Evolutionary conservation across 2,888 invertebrate genomes (phyloP), one percentile per base, ranked within the genome.

Genomic region (Panorpa germanica): DNA sequence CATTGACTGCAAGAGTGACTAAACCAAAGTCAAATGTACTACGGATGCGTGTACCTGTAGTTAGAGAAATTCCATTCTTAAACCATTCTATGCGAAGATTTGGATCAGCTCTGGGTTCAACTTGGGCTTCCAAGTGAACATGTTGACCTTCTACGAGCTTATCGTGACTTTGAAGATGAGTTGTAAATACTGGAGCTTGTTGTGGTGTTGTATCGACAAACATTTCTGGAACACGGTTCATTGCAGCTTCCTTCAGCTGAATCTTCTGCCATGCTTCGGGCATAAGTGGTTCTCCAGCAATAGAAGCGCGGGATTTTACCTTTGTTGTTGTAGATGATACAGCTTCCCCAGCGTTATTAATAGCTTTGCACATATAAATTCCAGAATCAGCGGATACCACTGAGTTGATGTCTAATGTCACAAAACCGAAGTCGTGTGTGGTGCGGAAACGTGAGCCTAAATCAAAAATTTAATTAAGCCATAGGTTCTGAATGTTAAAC

Each of bases 1-100:
- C 75, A 46, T 85, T 82, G 35, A 93, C 77, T 10, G 90, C 85
- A 16, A 93, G 55, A 0, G 90, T 85, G 0, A 96, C 95, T 35
- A 91, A 66, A 27, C 96, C 96, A 54, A 98, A 96, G 51, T 98
- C 96, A 47, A 95, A 88, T 15, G 88, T 83, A 41, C 90, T 90
- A 47, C 85, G 77, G 37, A 93, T 66, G 41, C 95, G 70, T 19
- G 91, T 78, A 40, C 85, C 86, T 35, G 82, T 83, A 34, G 81
- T 80, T 11, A 88, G 59, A 1, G 81, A 65, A 25, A 80, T 56
- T n/a, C 86, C 83, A 48, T 88, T 90, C 48, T 86, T 86, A 53
- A 80, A 88, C 88, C 88, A 90, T 52, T 88, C 88, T 32, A 85
- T 73, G 35, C 75, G 66, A 21, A 88, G 59, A 46, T 86, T 78